A percentile compares a stretch with the other conserved stretches of the same genome.
Evolutionary conservation across 2,113 vertebrate species (phyloP).

Genomic region (Esox niger): DNA sequence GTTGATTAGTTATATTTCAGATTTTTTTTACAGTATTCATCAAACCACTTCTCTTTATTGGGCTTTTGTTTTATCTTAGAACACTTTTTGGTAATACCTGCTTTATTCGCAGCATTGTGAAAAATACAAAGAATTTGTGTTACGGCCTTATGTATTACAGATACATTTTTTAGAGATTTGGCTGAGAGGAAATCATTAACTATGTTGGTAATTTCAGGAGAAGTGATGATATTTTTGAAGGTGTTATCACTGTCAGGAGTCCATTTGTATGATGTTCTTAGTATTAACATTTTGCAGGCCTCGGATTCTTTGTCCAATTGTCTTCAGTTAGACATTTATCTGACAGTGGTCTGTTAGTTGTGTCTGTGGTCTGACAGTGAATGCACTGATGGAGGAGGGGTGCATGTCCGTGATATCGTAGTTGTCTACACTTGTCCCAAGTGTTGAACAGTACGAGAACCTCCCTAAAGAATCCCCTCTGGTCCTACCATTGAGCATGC

Average conservation of each 20-base stretch:
- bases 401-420: slow-evolving; percentile 12
- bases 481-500: slow-evolving; percentile 7
- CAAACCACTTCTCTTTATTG: too few relatives aligned
- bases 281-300: neutral
- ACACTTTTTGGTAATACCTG: too few relatives aligned
- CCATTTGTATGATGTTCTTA: neutral
- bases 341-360: neutral
- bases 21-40: too few relatives aligned
- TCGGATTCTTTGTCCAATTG: neutral
- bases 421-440: slow-evolving; percentile 1
- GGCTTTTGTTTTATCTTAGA: too few relatives aligned
- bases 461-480: slow-evolving; percentile 10
- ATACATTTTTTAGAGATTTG: too few relatives aligned
- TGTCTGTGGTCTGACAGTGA: slow-evolving; percentile 19
- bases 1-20: too few relatives aligned
- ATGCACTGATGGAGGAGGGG: slow-evolving; percentile 22
- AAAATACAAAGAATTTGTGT: too few relatives aligned
- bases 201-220: too few relatives aligned
- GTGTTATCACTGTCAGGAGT: neutral
- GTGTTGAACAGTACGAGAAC: slow-evolving; percentile 14
- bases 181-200: too few relatives aligned
- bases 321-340: neutral
- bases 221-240: too few relatives aligned
- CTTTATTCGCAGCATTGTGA: too few relatives aligned
- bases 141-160: too few relatives aligned